phyloP scores from a whole-genome alignment of 2,113 vertebrate species.

The Psilopogon haemacephalus region DNA sequence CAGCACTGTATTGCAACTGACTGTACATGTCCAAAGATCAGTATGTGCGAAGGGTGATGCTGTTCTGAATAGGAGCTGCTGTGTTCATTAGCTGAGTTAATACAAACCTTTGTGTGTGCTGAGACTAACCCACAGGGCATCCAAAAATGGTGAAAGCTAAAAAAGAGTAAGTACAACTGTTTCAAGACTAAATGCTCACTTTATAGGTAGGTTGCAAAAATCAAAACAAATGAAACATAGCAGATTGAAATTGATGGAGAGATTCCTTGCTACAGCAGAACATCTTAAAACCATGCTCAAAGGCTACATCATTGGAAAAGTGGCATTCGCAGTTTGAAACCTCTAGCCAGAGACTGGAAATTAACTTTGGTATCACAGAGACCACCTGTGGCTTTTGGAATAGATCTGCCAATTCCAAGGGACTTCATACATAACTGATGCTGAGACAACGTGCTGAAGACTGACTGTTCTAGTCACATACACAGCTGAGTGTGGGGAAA shows the following conservation, averaged over 20 bases:
- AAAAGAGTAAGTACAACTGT: neutral
- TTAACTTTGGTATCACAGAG: neutral
- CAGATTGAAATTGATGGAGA: neutral
- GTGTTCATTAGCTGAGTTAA: neutral
- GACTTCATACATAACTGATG: neutral
- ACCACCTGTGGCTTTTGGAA: constrained; percentile 5
- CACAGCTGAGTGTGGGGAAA: neutral
- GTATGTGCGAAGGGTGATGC: neutral
- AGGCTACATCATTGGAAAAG: neutral
- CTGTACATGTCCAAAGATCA: neutral
- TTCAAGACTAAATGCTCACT: neutral
- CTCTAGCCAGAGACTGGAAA: neutral
- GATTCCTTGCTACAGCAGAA: neutral
- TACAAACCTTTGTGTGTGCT: neutral
- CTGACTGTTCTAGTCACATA: neutral
- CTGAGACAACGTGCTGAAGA: neutral
- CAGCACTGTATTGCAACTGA: neutral
- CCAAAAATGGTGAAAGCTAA: neutral
- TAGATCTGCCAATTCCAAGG: neutral
- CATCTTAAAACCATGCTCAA: neutral
- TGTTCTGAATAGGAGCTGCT: neutral
- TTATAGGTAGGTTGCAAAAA: neutral
- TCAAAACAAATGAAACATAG: neutral
- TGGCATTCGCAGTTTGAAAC: neutral
- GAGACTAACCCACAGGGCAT: neutral